These are phyloP conservation scores for Polyommatus iphigenia DNA, from an alignment of 2,888 invertebrate genomes.

Conservation along the genomic window DNA sequence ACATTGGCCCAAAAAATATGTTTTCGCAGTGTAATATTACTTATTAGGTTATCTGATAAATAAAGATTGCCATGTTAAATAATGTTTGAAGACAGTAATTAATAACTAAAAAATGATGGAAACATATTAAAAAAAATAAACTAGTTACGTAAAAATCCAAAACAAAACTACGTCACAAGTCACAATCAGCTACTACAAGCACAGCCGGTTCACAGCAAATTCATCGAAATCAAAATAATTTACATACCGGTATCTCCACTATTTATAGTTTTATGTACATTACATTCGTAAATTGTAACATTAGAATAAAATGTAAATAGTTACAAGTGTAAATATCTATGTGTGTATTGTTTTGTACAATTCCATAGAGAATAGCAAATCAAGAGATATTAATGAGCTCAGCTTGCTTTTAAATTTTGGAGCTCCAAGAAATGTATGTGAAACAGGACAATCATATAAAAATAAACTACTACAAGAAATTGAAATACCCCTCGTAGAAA, in stretches of 20 bases:
- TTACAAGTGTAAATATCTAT: neutral
- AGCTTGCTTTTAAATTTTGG: neutral
- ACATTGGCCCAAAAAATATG: neutral
- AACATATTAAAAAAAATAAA: neutral
- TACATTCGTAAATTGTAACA: neutral
- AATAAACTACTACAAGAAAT: neutral
- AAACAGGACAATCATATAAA: neutral
- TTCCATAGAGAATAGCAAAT: neutral
- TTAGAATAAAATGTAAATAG: neutral
- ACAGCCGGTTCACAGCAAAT: neutral
- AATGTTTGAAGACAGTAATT: neutral
- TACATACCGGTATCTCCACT: neutral
- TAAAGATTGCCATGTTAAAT: neutral
- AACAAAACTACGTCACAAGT: neutral
- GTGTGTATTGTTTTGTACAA: neutral
- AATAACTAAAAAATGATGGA: too few relatives aligned
- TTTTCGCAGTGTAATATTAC: neutral
- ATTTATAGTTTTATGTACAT: neutral
- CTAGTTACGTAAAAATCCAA: neutral
- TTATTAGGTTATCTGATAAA: neutral
- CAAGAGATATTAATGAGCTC: neutral
- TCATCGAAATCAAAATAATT: constrained; percentile 9
- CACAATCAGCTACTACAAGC: neutral
- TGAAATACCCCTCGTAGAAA: constrained; percentile 38
- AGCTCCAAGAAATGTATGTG: neutral